Evolutionary conservation across 2,797 vertebrate genomes (phyloP).

Genomic region (Atherinosoma microstoma): DNA sequence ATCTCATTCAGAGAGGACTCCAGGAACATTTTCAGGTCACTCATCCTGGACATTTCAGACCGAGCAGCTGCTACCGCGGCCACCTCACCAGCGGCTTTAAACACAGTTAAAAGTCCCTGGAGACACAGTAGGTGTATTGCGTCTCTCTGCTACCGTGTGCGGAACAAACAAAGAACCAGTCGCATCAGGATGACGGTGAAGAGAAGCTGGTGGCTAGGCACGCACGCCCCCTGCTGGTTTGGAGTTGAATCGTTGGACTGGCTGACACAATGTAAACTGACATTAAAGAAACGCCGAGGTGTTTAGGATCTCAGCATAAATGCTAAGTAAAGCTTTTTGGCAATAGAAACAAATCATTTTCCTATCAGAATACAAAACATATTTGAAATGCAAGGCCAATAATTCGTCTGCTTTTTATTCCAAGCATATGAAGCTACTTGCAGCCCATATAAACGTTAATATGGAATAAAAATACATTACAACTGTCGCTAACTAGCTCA

Average conservation of each 20-base stretch:
- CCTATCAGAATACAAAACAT: background rate
- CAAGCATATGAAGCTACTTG: background rate
- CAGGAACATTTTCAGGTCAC: constrained; percentile 74
- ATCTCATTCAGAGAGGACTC: constrained; percentile 84
- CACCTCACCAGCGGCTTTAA: background rate
- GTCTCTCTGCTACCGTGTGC: constrained; percentile 61
- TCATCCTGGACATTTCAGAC: constrained; percentile 67
- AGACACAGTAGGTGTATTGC: constrained; percentile 47
- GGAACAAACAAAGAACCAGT: constrained; percentile 75
- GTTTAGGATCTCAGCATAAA: constrained; percentile 28
- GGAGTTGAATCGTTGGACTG: constrained; percentile 16
- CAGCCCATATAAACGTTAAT: background rate
- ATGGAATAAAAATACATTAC: background rate
- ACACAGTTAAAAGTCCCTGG: constrained; percentile 5
- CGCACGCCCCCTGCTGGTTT: constrained; percentile 42
- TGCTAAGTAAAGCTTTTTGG: constrained; percentile 30
- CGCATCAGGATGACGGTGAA: constrained; percentile 49
- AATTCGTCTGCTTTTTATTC: background rate
- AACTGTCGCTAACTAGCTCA: background rate
- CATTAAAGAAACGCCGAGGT: background rate
- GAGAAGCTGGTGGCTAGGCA: background rate
- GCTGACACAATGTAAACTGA: background rate
- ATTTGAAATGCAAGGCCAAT: background rate
- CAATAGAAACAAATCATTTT: background rate
- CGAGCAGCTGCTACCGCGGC: background rate